A percentile compares a stretch with the other conserved stretches of the same genome.
phyloP scores from a whole-genome alignment of 2,888 invertebrate species.

The Eudasyphora cyanicolor region DNA sequence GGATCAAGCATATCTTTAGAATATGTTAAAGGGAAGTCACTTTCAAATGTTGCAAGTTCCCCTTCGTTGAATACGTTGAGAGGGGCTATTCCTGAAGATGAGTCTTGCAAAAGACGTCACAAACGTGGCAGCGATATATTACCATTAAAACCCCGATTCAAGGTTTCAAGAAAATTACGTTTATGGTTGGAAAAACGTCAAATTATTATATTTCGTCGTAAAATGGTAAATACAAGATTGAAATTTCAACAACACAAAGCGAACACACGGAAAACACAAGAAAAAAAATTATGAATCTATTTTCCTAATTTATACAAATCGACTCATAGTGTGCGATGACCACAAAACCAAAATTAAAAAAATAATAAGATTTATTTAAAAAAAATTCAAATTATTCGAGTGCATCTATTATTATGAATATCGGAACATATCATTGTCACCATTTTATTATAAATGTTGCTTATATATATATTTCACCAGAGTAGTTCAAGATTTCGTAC shows the following conservation, averaged over 20 bases:
- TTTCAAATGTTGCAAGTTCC: neutral
- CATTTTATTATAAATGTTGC: no score
- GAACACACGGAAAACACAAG: no score
- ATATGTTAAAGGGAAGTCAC: neutral
- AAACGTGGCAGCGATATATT: neutral
- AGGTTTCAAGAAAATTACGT: slow-evolving; percentile 71
- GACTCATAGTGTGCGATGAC: no score
- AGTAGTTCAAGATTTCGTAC: no score
- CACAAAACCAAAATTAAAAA: no score
- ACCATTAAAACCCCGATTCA: slow-evolving; percentile 51
- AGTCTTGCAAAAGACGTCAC: neutral
- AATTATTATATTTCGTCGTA: slow-evolving; percentile 71
- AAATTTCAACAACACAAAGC: neutral
- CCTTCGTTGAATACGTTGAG: neutral
- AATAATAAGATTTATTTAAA: no score
- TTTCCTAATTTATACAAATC: no score
- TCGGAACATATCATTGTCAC: no score
- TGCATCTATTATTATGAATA: no score
- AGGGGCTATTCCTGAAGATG: neutral
- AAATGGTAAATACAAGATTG: slow-evolving; percentile 58
- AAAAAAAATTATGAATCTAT: no score
- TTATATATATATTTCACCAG: no score
- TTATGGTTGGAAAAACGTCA: slow-evolving; percentile 73
- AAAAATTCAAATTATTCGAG: no score
- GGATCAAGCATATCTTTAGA: slow-evolving; percentile 7